A percentile compares a stretch with the other conserved stretches of the same genome.
phyloP scores from a whole-genome alignment of 2,113 vertebrate species.

The Gallinago media region DNA sequence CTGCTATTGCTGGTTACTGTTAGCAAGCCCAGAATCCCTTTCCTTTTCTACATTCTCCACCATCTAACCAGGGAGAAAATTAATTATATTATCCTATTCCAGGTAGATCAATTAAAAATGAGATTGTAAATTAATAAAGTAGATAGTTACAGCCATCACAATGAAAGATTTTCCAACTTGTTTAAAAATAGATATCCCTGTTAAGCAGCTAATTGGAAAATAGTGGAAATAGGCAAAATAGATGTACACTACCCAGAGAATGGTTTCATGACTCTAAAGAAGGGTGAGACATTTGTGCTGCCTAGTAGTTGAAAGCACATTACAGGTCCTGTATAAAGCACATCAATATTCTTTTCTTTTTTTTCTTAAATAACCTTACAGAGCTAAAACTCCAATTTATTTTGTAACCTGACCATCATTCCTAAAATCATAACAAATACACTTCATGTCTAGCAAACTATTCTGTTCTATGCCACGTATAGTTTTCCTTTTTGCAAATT shows the following conservation, averaged over 20 bases:
- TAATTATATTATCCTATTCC: constrained; percentile 51
- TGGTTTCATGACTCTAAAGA: neutral
- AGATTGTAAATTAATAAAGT: constrained; percentile 46
- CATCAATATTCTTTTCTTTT: neutral
- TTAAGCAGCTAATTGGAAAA: constrained; percentile 25
- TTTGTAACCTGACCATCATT: neutral
- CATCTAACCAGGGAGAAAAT: constrained; percentile 37
- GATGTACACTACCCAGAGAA: neutral
- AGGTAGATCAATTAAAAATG: constrained; percentile 35
- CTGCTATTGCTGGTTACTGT: constrained; percentile 23
- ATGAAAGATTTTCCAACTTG: neutral
- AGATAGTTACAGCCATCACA: neutral
- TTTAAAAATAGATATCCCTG: neutral
- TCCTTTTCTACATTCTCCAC: neutral
- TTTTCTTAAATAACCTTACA: neutral
- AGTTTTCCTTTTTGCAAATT: neutral
- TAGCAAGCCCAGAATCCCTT: constrained; percentile 53
- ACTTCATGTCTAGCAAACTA: neutral
- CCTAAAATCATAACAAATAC: neutral
- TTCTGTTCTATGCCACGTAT: neutral
- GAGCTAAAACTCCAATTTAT: neutral
- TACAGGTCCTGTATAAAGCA: neutral
- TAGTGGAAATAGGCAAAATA: neutral
- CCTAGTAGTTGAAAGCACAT: neutral
- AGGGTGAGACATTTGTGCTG: neutral